phyloP scores from a whole-genome alignment of 2,797 vertebrate genomes.

The Rhinella marina region DNA sequence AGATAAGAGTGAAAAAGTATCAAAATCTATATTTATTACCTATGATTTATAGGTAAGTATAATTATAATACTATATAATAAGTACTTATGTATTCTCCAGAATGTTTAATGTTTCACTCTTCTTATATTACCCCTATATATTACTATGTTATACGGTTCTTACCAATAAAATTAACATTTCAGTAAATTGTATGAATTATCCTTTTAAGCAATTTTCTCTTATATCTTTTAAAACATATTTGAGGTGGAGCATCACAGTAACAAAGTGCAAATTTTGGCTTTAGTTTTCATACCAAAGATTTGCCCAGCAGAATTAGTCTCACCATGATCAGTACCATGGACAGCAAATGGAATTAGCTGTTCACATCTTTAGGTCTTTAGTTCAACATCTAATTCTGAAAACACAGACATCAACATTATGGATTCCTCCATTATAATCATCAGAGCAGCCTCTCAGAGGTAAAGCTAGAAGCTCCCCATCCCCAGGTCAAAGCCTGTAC shows the following conservation, averaged over 20 bases:
- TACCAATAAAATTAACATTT: neutral
- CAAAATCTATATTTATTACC: neutral
- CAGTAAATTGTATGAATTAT: neutral
- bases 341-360: constrained; percentile 14
- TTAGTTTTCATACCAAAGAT: neutral
- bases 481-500: neutral
- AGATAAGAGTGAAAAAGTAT: neutral
- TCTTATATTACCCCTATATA: neutral
- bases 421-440: neutral
- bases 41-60: too few species aligned
- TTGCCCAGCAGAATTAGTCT: neutral
- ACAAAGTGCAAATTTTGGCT: neutral
- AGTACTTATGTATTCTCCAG: too few species aligned
- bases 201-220: neutral
- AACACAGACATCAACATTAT: neutral
- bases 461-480: neutral
- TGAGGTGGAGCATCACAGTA: neutral
- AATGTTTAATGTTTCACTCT: neutral
- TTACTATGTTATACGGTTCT: too few species aligned
- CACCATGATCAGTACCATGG: constrained; percentile 29
- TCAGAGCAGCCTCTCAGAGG: neutral
- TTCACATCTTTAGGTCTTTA: neutral
- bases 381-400: neutral
- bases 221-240: neutral
- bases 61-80: too few species aligned